Evolutionary conservation across 1,140 invertebrate genomes (phyloP).

Genomic region (Armadillidium nasatum): DNA sequence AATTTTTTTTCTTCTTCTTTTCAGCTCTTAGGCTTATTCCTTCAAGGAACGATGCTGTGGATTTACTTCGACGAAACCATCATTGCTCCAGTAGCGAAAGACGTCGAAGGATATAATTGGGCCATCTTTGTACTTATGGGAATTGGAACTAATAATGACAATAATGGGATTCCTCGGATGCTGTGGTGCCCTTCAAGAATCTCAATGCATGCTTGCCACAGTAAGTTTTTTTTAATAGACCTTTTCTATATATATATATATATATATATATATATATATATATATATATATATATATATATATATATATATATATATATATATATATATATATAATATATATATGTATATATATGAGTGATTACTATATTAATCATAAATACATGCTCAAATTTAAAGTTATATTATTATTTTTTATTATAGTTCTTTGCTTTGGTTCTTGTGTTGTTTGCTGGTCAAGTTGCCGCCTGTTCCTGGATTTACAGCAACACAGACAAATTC

Average conservation of each 20-base stretch:
- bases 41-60: constrained; percentile 65
- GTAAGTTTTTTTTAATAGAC: constrained; percentile 53
- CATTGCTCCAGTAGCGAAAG: constrained; percentile 63
- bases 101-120: constrained; percentile 64
- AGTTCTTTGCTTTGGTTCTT: constrained; percentile 40
- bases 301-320: too few species aligned
- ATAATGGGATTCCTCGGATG: constrained; percentile 84
- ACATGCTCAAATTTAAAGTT: too few species aligned
- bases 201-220: constrained; percentile 75
- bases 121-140: constrained; percentile 70
- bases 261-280: not conserved
- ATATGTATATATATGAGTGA: too few species aligned
- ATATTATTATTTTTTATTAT: not conserved
- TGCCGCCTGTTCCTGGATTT: constrained; percentile 33
- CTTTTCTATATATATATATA: not conserved
- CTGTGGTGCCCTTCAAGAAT: constrained; percentile 80
- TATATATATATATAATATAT: too few species aligned
- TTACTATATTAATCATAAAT: too few species aligned
- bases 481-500: constrained; percentile 34
- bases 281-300: constrained; percentile 12
- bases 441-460: constrained; percentile 34
- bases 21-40: constrained; percentile 66
- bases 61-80: constrained; percentile 70
- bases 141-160: constrained; percentile 72
- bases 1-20: constrained; percentile 47